Conservation (phyloP, 2,888 invertebrate genomes). For the Drosophila neutralis region DNA sequence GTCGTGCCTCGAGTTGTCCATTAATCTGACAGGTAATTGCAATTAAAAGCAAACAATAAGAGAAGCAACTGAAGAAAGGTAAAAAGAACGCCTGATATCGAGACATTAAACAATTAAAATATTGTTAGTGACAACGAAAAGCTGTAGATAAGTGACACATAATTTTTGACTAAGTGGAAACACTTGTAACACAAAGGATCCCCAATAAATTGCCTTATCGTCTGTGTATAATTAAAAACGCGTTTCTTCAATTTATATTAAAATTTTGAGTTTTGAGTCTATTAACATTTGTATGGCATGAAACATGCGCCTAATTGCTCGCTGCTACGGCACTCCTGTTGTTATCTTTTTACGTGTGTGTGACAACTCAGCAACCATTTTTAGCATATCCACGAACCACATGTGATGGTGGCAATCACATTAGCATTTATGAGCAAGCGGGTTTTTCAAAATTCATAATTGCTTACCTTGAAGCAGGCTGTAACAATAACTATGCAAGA, state of each 20-base stretch:
- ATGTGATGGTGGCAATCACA: too few relatives aligned
- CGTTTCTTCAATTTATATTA: neutral
- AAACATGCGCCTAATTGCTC: neutral
- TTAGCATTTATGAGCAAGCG: too few relatives aligned
- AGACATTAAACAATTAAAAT: conserved; percentile 38
- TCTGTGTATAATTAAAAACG: neutral
- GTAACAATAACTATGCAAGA: too few relatives aligned
- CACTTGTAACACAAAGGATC: neutral
- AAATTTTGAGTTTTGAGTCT: neutral
- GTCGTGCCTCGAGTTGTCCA: conserved; percentile 53
- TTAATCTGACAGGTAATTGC: conserved; percentile 77
- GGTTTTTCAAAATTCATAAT: too few relatives aligned
- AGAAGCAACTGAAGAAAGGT: conserved; percentile 15
- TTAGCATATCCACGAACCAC: neutral
- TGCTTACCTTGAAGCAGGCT: too few relatives aligned
- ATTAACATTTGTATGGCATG: neutral
- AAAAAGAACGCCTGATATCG: conserved; percentile 29
- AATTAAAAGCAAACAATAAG: conserved; percentile 69
- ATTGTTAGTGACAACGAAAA: conserved; percentile 45
- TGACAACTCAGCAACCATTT: neutral
- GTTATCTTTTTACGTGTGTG: neutral
- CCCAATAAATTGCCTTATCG: neutral
- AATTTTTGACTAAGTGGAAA: conserved; percentile 12
- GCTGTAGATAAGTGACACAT: conserved; percentile 12
- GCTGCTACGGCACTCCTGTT: conserved; percentile 1